phyloP scores from a whole-genome alignment of 2,888 invertebrate species.

The Philonicus albiceps region DNA sequence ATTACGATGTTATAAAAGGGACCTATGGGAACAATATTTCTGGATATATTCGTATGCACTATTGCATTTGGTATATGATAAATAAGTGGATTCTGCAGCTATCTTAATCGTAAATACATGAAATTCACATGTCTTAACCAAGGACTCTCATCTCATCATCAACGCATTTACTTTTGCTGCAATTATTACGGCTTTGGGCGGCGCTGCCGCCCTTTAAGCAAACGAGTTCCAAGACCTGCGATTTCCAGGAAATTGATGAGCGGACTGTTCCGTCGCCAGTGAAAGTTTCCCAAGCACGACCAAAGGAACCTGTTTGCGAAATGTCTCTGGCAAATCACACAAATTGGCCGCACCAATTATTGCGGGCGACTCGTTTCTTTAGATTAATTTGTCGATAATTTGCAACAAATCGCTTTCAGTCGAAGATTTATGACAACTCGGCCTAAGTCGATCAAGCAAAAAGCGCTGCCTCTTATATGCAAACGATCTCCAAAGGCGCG shows the following conservation, averaged over 20 bases:
- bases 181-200: not conserved
- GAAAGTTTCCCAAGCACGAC: not conserved
- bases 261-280: not conserved
- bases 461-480: not conserved
- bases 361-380: conserved; percentile 1
- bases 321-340: conserved; percentile 3
- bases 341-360: not conserved
- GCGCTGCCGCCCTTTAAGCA: not conserved
- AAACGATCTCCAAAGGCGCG: not conserved
- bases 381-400: conserved; percentile 20
- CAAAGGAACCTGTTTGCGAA: conserved; percentile 4
- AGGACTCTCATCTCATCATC: not conserved
- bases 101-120: not conserved
- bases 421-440: conserved; percentile 10
- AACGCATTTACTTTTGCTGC: not conserved
- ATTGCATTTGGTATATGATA: not conserved
- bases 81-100: not conserved
- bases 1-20: not conserved
- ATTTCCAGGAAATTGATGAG: not conserved
- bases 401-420: conserved; percentile 4
- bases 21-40: not conserved
- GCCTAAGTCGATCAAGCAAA: not conserved
- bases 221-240: not conserved
- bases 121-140: not conserved
- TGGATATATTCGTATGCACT: not conserved